phyloP scores from a whole-genome alignment of 2,113 vertebrate genomes.

The Esox niger region DNA sequence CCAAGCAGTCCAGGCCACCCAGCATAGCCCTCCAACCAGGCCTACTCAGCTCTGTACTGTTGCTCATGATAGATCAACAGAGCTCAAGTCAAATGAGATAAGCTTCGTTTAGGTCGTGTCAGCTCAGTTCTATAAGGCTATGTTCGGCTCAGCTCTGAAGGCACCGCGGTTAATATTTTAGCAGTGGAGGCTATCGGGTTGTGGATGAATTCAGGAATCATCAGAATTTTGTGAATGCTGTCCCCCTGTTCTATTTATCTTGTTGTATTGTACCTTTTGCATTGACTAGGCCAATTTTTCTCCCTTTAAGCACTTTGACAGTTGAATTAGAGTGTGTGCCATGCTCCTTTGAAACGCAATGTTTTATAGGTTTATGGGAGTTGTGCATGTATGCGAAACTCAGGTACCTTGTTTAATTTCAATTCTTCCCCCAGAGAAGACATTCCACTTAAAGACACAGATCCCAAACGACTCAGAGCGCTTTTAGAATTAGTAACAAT shows the following conservation, averaged over 20 bases:
- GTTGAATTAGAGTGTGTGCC: not conserved
- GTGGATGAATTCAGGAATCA: not conserved
- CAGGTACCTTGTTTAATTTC: conserved; percentile 15
- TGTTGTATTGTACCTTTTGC: not conserved
- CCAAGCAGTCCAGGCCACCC: conserved; percentile 53
- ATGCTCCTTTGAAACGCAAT: not conserved
- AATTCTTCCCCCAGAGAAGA: conserved; percentile 21
- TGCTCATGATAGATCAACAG: not conserved
- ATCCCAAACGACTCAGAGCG: conserved; percentile 6
- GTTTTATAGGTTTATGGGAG: not conserved
- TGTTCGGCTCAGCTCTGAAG: too few species aligned
- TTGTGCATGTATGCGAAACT: not conserved
- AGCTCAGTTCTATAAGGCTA: not conserved
- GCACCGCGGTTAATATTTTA: not conserved
- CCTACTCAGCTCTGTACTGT: not conserved
- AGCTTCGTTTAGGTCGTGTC: not conserved
- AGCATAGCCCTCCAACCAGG: conserved; percentile 11
- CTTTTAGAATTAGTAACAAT: conserved; percentile 49
- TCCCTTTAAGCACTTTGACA: not conserved
- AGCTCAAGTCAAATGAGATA: not conserved
- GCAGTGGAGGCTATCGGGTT: not conserved
- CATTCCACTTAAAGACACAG: conserved; percentile 7
- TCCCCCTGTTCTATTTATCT: not conserved
- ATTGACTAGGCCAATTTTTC: too few species aligned
- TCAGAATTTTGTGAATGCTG: not conserved